Conservation (phyloP, 2,888 invertebrate genomes). For the Amiota mariae region DNA sequence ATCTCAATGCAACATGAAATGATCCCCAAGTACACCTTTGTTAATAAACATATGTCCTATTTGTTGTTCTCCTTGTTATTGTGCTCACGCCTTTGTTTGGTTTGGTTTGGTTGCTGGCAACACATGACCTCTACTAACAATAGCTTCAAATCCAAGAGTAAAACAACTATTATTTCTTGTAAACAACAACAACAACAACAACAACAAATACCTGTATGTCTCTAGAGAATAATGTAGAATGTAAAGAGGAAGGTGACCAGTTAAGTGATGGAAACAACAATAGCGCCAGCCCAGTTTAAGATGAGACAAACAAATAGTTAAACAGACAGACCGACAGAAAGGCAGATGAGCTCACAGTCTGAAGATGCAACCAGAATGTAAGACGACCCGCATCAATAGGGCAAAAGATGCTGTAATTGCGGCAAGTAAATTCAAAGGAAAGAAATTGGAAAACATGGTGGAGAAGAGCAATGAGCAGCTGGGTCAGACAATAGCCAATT, state of each 20-base stretch:
- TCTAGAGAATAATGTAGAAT: neutral
- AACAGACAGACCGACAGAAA: neutral
- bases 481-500: conserved; percentile 25
- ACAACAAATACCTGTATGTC: neutral
- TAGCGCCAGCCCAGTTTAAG: conserved; percentile 30
- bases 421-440: neutral
- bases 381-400: conserved; percentile 34
- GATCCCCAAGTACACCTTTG: conserved; percentile 9
- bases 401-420: conserved; percentile 43
- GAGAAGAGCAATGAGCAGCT: neutral
- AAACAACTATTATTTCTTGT: conserved; percentile 17
- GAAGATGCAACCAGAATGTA: neutral
- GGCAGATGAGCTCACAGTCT: neutral
- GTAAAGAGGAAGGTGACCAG: neutral
- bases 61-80: neutral
- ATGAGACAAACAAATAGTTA: neutral
- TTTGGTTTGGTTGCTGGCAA: conserved; percentile 8
- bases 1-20: conserved; percentile 11
- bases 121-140: conserved; percentile 30
- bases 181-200: neutral
- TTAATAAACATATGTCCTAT: neutral
- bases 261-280: conserved; percentile 34
- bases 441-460: neutral
- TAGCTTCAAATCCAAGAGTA: conserved; percentile 3
- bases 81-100: conserved; percentile 12